Percentiles rank a stretch among this genome's conserved stretches.
phyloP scores from a whole-genome alignment of 2,113 vertebrate species.

The Pardalotus punctatus region DNA sequence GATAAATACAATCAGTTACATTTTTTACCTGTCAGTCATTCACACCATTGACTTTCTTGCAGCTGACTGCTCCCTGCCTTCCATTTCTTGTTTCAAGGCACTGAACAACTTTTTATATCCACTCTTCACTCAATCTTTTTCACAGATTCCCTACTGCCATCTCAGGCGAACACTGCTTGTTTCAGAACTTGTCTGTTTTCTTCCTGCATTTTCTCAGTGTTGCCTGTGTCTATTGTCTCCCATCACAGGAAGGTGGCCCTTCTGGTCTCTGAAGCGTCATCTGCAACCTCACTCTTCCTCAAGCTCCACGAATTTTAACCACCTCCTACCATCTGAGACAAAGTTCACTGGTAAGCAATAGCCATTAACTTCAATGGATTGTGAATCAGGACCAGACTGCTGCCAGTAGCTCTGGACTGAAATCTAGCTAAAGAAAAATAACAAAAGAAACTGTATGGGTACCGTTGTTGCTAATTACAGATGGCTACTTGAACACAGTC shows the following conservation, averaged over 20 bases:
- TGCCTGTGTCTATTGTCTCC: not conserved
- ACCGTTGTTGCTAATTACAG: not conserved
- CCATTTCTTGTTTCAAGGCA: not conserved
- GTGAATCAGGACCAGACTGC: not conserved
- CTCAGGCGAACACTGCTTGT: not conserved
- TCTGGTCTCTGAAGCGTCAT: not conserved
- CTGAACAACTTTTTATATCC: not conserved
- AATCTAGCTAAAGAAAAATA: not conserved
- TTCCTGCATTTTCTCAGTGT: not conserved
- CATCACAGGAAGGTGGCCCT: not conserved
- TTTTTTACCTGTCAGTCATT: slow-evolving; percentile 26
- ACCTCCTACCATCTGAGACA: not conserved
- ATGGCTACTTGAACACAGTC: not conserved
- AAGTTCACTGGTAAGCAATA: not conserved
- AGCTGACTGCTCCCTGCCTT: not conserved
- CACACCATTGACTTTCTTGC: not conserved
- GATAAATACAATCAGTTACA: slow-evolving; percentile 19
- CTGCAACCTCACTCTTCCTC: not conserved
- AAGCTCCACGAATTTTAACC: slow-evolving; percentile 2
- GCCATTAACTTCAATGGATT: not conserved
- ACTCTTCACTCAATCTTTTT: not conserved
- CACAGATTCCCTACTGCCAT: not conserved
- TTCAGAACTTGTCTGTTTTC: not conserved
- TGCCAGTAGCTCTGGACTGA: not conserved
- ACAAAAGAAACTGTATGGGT: not conserved